phyloP scores from a whole-genome alignment of 2,113 vertebrate species.

The Numenius arquata region DNA sequence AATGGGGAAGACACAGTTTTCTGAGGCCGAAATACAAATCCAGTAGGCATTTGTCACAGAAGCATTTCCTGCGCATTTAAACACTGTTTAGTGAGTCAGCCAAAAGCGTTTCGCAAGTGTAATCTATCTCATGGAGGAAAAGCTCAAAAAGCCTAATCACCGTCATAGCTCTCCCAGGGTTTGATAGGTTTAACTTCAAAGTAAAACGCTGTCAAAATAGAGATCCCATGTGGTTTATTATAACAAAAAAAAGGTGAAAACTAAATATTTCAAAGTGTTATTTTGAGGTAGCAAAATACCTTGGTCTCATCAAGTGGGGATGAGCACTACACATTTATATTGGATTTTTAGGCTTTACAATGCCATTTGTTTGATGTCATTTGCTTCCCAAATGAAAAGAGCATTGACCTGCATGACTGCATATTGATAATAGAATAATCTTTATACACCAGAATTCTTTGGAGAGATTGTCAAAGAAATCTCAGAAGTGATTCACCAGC shows the following conservation, averaged over 20 bases:
- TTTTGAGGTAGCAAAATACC: neutral
- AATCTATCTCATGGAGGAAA: neutral
- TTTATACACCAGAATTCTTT: neutral
- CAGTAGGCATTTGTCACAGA: neutral
- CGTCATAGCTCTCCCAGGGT: neutral
- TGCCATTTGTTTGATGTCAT: constrained; percentile 49
- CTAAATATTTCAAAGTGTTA: neutral
- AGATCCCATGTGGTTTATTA: neutral
- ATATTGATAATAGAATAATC: constrained; percentile 57
- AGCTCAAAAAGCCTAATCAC: neutral
- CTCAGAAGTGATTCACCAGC: neutral
- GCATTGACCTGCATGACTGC: constrained; percentile 42
- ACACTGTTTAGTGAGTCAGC: constrained; percentile 7
- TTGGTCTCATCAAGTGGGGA: constrained; percentile 31
- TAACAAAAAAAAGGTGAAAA: neutral
- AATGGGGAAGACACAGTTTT: neutral
- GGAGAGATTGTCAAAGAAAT: constrained; percentile 5
- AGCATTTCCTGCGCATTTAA: constrained; percentile 29
- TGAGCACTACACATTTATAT: neutral
- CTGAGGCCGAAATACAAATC: neutral
- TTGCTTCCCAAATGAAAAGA: constrained; percentile 65
- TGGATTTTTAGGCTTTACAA: constrained; percentile 55
- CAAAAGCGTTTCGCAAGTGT: constrained; percentile 3
- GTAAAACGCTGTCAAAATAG: neutral
- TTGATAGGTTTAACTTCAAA: neutral